A percentile compares a stretch with the other conserved stretches of the same genome.
These are phyloP conservation scores for Gambusia holbrooki DNA, from an alignment of 2,113 vertebrate genomes.

Conservation along the genomic window DNA sequence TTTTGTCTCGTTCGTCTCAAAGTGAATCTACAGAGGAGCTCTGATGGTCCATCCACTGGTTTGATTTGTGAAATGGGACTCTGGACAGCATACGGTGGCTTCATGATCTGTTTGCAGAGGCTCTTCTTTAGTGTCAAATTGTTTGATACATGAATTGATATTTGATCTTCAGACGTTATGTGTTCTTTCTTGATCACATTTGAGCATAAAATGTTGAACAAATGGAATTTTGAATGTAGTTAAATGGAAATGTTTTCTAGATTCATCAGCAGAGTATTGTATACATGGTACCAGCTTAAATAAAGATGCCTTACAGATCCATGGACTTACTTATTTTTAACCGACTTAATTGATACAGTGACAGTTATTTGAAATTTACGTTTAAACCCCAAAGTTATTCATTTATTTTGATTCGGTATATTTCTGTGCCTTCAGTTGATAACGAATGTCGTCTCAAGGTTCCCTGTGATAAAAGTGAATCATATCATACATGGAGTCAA, in stretches of 20 bases:
- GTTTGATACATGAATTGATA: conserved; percentile 37
- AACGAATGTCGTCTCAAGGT: too few species aligned
- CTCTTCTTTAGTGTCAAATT: conserved; percentile 10
- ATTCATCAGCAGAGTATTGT: conserved; percentile 48
- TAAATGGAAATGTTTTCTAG: conserved; percentile 16
- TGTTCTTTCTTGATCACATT: conserved; percentile 20
- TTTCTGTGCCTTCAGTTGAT: too few species aligned
- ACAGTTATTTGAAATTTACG: too few species aligned
- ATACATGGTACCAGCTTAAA: conserved; percentile 50
- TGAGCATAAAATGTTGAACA: conserved; percentile 20
- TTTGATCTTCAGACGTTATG: conserved; percentile 12
- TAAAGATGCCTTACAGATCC: conserved; percentile 66
- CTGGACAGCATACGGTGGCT: conserved; percentile 23
- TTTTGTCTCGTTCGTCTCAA: not conserved
- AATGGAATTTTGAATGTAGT: conserved; percentile 56
- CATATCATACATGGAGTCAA: too few species aligned
- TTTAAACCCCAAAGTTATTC: too few species aligned
- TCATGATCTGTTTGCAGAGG: conserved; percentile 24
- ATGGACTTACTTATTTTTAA: not conserved
- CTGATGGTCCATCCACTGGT: conserved; percentile 12
- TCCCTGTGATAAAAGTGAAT: too few species aligned
- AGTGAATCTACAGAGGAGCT: not conserved
- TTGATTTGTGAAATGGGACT: conserved; percentile 8
- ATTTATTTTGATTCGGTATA: too few species aligned
- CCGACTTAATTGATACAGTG: not conserved